Evolutionary conservation across 2,888 invertebrate genomes (phyloP), one percentile per base, ranked within the genome.

Genomic region (Sphinx pinastri): DNA sequence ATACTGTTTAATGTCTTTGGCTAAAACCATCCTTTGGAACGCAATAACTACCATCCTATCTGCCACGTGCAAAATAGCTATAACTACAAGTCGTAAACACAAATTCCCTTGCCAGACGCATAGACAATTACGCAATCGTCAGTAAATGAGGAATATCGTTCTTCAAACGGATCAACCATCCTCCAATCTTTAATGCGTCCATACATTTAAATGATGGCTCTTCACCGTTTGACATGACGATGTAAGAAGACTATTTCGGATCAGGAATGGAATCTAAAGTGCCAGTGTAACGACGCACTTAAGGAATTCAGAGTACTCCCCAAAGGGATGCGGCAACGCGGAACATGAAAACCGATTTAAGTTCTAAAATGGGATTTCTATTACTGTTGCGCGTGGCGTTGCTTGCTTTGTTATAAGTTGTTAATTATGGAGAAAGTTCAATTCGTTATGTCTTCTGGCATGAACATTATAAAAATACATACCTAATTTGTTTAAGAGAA

Each of bases 281-380:
- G 63, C 49, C 49, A 47, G 63, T 63, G 19, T 63, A 49, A 63
- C 63, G 60, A 60, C 60, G 19, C 16, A 49, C 47, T 63, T 47
- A 47, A 63, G 58, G 70, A 73, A 71, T 71, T 69, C 70, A 68
- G 68, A 71, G 71, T 70, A 59, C 69, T 69, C 69, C 31, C 51
- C 49, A 70, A 68, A 70, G 38, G 55, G 70, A 59, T 67, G 68
- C 70, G 71, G 77, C 72, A 75, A 75, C 73, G 75, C 72, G 74
- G 71, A 71, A 75, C 70, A 75, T 84, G 82, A 84, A 84, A 84
- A 85, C 77, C 72, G 76, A 77, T 82, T 82, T 81, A 83, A 79
- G 78, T 84, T 88, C 89, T 90, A 88, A 87, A 90, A 85, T 81
- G 82, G 89, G 87, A 87, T 73, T 75, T 74, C 76, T 77, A 71